Evolutionary conservation across 2,113 vertebrate species (phyloP).

Genomic region (Dascyllus trimaculatus): DNA sequence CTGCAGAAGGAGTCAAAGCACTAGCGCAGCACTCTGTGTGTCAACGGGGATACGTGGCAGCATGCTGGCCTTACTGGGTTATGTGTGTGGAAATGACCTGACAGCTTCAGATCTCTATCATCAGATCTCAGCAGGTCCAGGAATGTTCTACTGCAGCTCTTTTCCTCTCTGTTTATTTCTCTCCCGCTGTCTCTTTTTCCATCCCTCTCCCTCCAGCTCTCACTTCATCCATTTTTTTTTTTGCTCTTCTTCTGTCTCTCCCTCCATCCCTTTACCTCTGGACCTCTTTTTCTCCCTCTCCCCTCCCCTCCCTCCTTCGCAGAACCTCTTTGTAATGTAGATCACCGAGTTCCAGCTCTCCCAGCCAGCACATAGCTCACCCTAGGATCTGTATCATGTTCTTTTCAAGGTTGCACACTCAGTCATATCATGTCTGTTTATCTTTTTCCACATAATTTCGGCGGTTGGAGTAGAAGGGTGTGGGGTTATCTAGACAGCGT

Average conservation of each 20-base stretch:
- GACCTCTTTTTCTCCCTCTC: slow-evolving; percentile 3
- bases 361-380: slow-evolving; percentile 51
- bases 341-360: slow-evolving; percentile 11
- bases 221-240: slow-evolving; percentile 52
- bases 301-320: not conserved
- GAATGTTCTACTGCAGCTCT: slow-evolving; percentile 65
- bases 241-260: slow-evolving; percentile 34
- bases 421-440: slow-evolving; percentile 53
- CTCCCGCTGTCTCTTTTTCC: slow-evolving; percentile 39
- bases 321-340: slow-evolving; percentile 47
- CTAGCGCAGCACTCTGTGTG: slow-evolving; percentile 35
- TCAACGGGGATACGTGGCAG: slow-evolving; percentile 46
- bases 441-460: slow-evolving; percentile 54
- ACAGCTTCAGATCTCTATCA: slow-evolving; percentile 67
- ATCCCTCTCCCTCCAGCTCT: slow-evolving; percentile 31
- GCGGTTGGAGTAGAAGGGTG: not conserved
- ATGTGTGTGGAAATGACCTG: slow-evolving; percentile 48
- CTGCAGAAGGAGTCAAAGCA: slow-evolving; percentile 60
- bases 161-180: slow-evolving; percentile 55
- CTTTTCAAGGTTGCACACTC: slow-evolving; percentile 51
- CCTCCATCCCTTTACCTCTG: slow-evolving; percentile 11
- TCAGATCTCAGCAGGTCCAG: slow-evolving; percentile 64
- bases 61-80: slow-evolving; percentile 31
- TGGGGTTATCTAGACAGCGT: slow-evolving; percentile 46
- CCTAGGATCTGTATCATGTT: slow-evolving; percentile 50